Evolutionary conservation across 2,797 vertebrate genomes (phyloP).

Genomic region (Rhinichthys osculus): DNA sequence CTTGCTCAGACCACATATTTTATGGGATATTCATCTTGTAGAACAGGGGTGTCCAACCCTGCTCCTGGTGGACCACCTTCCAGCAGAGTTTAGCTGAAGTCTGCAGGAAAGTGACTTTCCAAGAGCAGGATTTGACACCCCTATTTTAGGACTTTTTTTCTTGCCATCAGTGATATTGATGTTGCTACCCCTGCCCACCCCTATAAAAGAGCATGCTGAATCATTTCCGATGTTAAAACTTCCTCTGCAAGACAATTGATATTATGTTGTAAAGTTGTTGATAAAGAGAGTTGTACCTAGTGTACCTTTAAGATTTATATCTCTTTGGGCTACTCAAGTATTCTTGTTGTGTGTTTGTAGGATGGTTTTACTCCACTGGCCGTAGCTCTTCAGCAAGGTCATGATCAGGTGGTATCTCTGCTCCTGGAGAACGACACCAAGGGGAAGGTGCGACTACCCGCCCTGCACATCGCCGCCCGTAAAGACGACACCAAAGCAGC

Average conservation of each 20-base stretch:
- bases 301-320: not conserved
- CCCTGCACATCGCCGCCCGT: slow-evolving; percentile 95
- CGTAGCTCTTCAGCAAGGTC: slow-evolving; percentile 97
- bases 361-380: slow-evolving; percentile 97
- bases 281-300: too few relatives aligned
- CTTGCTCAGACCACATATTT: not conserved
- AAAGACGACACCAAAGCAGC: slow-evolving; percentile 98
- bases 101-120: not conserved
- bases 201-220: not conserved
- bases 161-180: not conserved
- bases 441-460: slow-evolving; percentile 95
- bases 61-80: not conserved
- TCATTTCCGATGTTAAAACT: not conserved
- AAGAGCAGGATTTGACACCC: not conserved
- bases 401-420: slow-evolving; percentile 96
- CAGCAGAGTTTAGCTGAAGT: not conserved
- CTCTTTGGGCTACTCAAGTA: not conserved
- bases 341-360: slow-evolving; percentile 70
- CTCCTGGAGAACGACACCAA: slow-evolving; percentile 98
- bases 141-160: not conserved
- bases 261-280: not conserved
- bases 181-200: not conserved
- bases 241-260: not conserved
- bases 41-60: not conserved
- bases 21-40: not conserved